These are phyloP conservation scores for Anticlea derivata DNA, from an alignment of 2,888 invertebrate species.

Conservation along the genomic window DNA sequence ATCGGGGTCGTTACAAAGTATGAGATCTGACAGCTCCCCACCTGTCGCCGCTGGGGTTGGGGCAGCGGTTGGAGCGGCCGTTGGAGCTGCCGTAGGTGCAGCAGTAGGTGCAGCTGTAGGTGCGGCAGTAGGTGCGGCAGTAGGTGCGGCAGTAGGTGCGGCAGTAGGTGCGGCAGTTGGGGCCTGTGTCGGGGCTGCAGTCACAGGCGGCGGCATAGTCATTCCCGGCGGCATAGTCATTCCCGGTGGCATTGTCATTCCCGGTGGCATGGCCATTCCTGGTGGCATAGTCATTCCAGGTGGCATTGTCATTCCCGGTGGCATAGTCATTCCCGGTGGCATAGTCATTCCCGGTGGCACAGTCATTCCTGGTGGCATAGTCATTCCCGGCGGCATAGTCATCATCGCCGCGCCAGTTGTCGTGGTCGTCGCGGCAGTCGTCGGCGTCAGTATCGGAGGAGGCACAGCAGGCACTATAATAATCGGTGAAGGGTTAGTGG, in stretches of 20 bases:
- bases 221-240: too few relatives aligned
- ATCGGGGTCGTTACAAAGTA: slow-evolving; percentile 72
- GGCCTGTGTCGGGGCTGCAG: slow-evolving; percentile 34
- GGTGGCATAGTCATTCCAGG: too few relatives aligned
- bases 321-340: too few relatives aligned
- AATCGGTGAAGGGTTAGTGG: slow-evolving; percentile 54
- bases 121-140: slow-evolving; percentile 34
- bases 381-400: too few relatives aligned
- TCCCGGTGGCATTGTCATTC: slow-evolving; percentile 1
- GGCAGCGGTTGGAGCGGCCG: slow-evolving; percentile 35
- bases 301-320: not conserved
- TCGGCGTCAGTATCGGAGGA: slow-evolving; percentile 68
- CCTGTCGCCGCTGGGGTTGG: slow-evolving; percentile 46
- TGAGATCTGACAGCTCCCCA: slow-evolving; percentile 63
- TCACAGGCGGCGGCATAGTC: slow-evolving; percentile 14
- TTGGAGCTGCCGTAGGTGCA: slow-evolving; percentile 40
- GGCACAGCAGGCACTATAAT: slow-evolving; percentile 59
- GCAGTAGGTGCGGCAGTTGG: slow-evolving; percentile 36
- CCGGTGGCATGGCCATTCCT: too few relatives aligned
- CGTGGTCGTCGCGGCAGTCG: slow-evolving; percentile 45
- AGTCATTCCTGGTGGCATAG: not conserved
- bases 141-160: slow-evolving; percentile 37
- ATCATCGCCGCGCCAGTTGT: slow-evolving; percentile 25
- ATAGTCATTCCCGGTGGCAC: too few relatives aligned
- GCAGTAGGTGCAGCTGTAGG: slow-evolving; percentile 37